Evolutionary conservation across 2,888 invertebrate genomes (phyloP), one percentile per base, ranked within the genome.

Genomic region (Phaedon cochleariae): DNA sequence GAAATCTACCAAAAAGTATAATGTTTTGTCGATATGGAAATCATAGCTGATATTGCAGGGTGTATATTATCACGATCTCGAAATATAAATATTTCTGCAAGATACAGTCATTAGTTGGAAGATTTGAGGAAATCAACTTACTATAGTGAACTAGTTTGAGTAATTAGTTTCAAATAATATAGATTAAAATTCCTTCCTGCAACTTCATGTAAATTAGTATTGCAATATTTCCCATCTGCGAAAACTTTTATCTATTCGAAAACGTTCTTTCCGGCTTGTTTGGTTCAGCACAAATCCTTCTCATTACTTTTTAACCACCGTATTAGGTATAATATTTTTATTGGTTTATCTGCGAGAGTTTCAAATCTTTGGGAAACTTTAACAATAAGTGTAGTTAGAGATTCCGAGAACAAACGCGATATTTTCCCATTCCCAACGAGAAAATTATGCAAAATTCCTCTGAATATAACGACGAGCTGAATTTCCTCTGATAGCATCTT

Each of bases 361-460:
- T 18, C 48, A 15, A 51, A 37, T 51, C 34, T 51, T 12, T 21
- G 21, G n/a, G 10, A 41, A 49, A 51, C 58, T 31, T 48, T 20
- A 41, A 51, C 37, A 21, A 31, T 22, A 51, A 59, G 48, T 53
- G 53, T 53, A 53, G 46, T 60, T 29, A 46, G 45, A 53, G 53
- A 60, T 53, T 45, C 31, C n/a, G 10, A 9, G 45, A 60, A 53
- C 41, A 46, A 46, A 45, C 45, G 60, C 53, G 53, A 60, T 53
- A 53, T 60, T 60, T 53, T 15, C 29, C 41, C 26, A 41, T n/a
- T 45, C 45, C 29, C 9, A 22, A 26, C 45, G 60, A 59, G 31
- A 9, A 51, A 60, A 53, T 60, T 60, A 60, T 60, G 60, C 52
- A 60, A 60, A 45, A 60, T 22, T 51, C 17, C 20, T 49, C 17